Conservation (phyloP, 1,140 invertebrate genomes). For the Leptinotarsa lineolata region DNA sequence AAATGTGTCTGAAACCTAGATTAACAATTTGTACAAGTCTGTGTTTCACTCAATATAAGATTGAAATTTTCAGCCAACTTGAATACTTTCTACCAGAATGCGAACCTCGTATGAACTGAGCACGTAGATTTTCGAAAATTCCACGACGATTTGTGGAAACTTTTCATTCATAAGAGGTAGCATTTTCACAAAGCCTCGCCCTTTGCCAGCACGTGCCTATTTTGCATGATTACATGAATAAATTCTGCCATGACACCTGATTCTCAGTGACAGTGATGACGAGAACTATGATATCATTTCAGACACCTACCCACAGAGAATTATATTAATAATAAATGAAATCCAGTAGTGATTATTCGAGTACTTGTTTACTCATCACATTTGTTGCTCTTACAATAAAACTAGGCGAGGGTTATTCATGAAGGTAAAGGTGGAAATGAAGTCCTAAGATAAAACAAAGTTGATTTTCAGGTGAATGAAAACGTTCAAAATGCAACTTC, state of each 20-base stretch:
- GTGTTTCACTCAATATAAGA: too few relatives aligned
- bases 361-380: neutral
- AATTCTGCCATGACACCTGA: neutral
- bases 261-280: neutral
- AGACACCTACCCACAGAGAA: neutral
- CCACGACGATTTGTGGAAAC: neutral
- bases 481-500: too few relatives aligned
- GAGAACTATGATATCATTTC: too few relatives aligned
- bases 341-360: neutral
- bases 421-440: too few relatives aligned
- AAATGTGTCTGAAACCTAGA: too few relatives aligned
- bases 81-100: neutral
- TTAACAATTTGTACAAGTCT: too few relatives aligned
- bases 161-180: neutral
- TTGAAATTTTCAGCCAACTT: too few relatives aligned
- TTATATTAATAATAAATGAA: neutral
- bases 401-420: too few relatives aligned
- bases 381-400: too few relatives aligned
- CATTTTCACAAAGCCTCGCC: neutral
- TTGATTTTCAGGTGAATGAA: too few relatives aligned
- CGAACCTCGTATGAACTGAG: neutral
- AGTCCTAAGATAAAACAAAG: too few relatives aligned
- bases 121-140: neutral
- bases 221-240: neutral
- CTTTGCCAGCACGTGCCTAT: neutral